A percentile compares a stretch with the other conserved stretches of the same genome.
These are phyloP conservation scores for Ophraella communa DNA, from an alignment of 2,888 invertebrate species.

Conservation along the genomic window DNA sequence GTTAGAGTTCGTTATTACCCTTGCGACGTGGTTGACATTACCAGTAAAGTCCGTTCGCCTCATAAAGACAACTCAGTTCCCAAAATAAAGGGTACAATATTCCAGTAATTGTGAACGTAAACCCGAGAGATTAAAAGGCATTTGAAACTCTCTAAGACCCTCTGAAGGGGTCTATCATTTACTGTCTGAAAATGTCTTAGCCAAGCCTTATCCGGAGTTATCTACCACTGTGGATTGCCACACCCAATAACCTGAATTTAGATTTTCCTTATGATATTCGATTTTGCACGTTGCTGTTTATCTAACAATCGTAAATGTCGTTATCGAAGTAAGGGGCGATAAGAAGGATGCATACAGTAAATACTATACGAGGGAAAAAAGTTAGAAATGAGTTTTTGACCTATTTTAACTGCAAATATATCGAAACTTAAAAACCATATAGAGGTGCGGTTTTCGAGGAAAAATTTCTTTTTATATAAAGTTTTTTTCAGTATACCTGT, in stretches of 20 bases:
- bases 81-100: conserved; percentile 51
- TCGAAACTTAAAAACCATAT: no score
- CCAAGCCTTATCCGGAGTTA: conserved; percentile 26
- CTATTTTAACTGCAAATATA: no score
- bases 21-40: background rate
- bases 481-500: no score
- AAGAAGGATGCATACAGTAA: no score
- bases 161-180: conserved; percentile 43
- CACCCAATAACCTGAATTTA: conserved; percentile 28
- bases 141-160: conserved; percentile 50
- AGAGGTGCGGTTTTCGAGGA: no score
- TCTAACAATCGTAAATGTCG: background rate
- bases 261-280: conserved; percentile 15
- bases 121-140: conserved; percentile 52
- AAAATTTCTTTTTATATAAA: no score
- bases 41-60: conserved; percentile 29
- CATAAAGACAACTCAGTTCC: conserved; percentile 34
- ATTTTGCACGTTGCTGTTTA: background rate
- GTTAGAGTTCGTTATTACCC: conserved; percentile 11
- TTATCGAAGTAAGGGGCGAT: no score
- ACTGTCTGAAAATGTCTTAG: conserved; percentile 45
- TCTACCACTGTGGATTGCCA: conserved; percentile 17
- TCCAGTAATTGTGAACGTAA: conserved; percentile 52
- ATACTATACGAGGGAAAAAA: no score
- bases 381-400: no score